phyloP scores from a whole-genome alignment of 2,113 vertebrate genomes.

The Gracilinanus agilis region DNA sequence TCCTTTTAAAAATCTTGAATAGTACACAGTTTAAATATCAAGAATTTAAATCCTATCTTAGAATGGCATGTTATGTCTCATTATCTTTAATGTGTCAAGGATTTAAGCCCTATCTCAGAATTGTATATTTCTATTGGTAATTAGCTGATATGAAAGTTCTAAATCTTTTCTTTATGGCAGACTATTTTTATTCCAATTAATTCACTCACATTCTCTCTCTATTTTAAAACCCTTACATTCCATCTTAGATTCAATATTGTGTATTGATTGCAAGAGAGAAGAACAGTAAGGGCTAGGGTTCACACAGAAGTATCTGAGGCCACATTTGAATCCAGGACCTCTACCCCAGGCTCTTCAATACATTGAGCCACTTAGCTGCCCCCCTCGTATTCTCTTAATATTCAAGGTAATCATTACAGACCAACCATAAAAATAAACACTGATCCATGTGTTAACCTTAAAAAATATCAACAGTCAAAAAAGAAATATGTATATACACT shows the following conservation, averaged over 20 bases:
- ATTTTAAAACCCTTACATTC: too few relatives aligned
- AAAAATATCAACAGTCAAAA: background rate
- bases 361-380: too few relatives aligned
- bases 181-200: background rate
- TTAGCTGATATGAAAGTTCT: background rate
- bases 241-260: too few relatives aligned
- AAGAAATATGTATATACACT: background rate
- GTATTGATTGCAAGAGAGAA: too few relatives aligned
- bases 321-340: too few relatives aligned
- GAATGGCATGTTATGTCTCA: background rate
- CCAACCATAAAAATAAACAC: background rate
- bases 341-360: too few relatives aligned
- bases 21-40: constrained; percentile 11
- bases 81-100: too few relatives aligned
- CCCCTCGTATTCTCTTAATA: background rate
- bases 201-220: background rate
- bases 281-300: too few relatives aligned
- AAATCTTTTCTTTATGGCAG: background rate
- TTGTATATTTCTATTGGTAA: background rate
- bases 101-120: too few relatives aligned
- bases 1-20: background rate
- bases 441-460: background rate
- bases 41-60: background rate
- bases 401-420: background rate
- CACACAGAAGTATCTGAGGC: too few relatives aligned